Evolutionary conservation across 2,888 invertebrate species (phyloP), one percentile per base, ranked within the genome.

Genomic region (Leistus spinibarbis): DNA sequence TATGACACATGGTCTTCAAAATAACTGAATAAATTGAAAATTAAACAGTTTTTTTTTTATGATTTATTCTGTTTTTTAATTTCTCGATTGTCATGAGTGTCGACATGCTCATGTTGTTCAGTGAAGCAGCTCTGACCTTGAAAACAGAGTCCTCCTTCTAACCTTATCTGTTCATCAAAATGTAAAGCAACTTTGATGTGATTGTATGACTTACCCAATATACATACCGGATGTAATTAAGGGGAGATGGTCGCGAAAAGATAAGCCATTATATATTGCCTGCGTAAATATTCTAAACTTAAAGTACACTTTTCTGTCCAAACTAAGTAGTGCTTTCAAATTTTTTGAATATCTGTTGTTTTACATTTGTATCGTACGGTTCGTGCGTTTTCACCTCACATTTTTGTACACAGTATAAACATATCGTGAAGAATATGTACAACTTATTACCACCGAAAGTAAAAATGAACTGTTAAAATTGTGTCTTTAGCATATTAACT

Each of bases 81-180:
- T 40, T 40, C n/a, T 40, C 40, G 40, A 40, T 40, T 40, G 40
- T 40, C 40, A 40, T 40, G 40, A 40, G 13, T n/a, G n/a, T n/a
- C n/a, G n/a, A 40, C 40, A 40, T 40, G 40, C 5, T 7, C 40
- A 40, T 40, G 40, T 40, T 40, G 40, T 40, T 40, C 40, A 40
- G 40, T 40, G 40, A 40, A 40, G 40, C 40, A 40, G 40, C 10
- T 53, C 70, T 70, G 63, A 70, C 70, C 63, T 62, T 70, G 63
- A 53, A 23, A 69, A 27, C 24, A 27, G n/a, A 40, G 40, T 10
- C 40, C 40, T 40, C 40, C 40, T 40, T 40, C 40, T 40, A 40
- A 40, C 56, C 56, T 70, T 70, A 70, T 70, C 70, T 70, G 70
- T 70, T 70, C 70, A 70, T 70, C 70, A 70, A 63, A 70, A 62